These are phyloP conservation scores for Solenopsis fugax DNA, from an alignment of 1,140 invertebrate species.

Conservation along the genomic window DNA sequence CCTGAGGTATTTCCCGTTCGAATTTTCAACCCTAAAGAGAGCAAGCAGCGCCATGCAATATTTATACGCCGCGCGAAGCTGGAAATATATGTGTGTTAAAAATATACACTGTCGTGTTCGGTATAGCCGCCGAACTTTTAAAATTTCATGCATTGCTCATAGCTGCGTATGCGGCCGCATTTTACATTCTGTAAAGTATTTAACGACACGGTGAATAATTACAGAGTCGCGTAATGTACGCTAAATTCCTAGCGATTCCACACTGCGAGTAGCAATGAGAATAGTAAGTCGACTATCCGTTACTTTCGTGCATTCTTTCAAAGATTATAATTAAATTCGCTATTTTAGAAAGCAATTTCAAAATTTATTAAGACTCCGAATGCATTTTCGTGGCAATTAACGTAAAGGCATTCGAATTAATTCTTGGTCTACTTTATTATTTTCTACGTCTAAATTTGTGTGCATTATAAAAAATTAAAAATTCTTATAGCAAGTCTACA, in stretches of 20 bases:
- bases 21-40: constrained; percentile 48
- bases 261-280: background rate
- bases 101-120: background rate
- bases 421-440: background rate
- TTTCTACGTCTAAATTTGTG: background rate
- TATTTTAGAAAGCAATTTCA: background rate
- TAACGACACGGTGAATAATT: constrained; percentile 24
- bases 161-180: constrained; percentile 20
- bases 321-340: constrained; percentile 1
- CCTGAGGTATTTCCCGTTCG: constrained; percentile 52
- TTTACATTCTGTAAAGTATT: constrained; percentile 18
- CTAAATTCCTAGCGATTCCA: background rate
- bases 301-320: background rate
- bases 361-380: background rate
- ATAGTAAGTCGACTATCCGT: background rate
- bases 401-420: background rate
- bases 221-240: background rate
- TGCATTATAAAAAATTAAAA: background rate
- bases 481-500: background rate
- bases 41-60: constrained; percentile 34
- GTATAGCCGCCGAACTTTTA: background rate
- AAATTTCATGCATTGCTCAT: constrained; percentile 11
- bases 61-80: constrained; percentile 39
- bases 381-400: background rate
- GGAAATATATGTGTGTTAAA: constrained; percentile 34